Evolutionary conservation across 1,140 invertebrate species (phyloP).

Genomic region (Portunus trituberculatus): DNA sequence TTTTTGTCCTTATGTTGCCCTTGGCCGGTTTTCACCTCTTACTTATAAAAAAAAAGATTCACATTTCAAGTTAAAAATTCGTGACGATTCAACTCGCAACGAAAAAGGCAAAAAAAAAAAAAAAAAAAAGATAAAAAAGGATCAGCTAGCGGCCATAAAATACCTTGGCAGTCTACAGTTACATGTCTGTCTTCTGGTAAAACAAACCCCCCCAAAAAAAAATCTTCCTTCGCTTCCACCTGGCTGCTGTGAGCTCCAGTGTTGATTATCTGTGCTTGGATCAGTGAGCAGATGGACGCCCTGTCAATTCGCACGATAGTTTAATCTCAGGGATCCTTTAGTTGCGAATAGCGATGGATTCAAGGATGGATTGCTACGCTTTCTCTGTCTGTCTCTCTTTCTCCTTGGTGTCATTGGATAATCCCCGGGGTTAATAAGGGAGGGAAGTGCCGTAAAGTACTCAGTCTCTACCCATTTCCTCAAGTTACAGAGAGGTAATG

Average conservation of each 20-base stretch:
- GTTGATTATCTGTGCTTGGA: neutral
- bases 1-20: too few relatives aligned
- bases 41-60: too few relatives aligned
- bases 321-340: neutral
- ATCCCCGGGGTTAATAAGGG: neutral
- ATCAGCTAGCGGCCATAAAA: too few relatives aligned
- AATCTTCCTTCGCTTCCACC: neutral
- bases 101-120: too few relatives aligned
- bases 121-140: too few relatives aligned
- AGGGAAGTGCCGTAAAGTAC: neutral
- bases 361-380: too few relatives aligned
- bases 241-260: neutral
- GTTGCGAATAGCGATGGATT: neutral
- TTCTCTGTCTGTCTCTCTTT: neutral
- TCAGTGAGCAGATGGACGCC: neutral
- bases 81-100: too few relatives aligned
- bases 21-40: too few relatives aligned
- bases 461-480: neutral
- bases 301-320: neutral
- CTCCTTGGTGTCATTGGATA: neutral
- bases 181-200: too few relatives aligned
- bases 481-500: neutral
- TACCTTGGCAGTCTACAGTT: too few relatives aligned
- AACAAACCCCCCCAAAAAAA: neutral
- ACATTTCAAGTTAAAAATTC: too few relatives aligned